Evolutionary conservation across 2,888 invertebrate species (phyloP), one percentile per base, ranked within the genome.

Genomic region (Oscheius sp.): DNA sequence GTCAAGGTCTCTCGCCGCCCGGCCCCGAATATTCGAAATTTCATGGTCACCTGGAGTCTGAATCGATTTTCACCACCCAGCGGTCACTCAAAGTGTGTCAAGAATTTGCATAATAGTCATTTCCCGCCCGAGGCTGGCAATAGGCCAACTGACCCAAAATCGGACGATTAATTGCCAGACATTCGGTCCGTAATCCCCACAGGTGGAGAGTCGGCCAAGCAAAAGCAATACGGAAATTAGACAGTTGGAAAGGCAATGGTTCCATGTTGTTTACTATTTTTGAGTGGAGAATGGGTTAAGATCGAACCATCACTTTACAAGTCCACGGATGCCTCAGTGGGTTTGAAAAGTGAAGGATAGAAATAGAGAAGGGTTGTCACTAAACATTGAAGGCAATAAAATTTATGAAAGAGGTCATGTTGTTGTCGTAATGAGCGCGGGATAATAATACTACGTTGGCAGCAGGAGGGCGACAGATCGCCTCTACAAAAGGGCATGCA

Each of bases 31-130:
- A 65, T 65, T 65, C 56, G 65, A 65, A 65, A 65, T 65, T 65
- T 65, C 65, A 65, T 65, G 65, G 65, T 65, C 65, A 65, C 65
- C 54, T 17, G 41, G 41, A 38, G 59, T 9, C 17, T 28, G 38
- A 24, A 65, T 54, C 56, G 65, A 65, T 54, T 65, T 54, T 38
- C 44, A 30, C 24, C 54, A 32, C 20, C 8, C 49, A 30, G 30
- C 26, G 50, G 54, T 50, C 54, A 65, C 26, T 45, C 41, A 49
- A 65, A 65, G 28, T 54, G 65, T 51, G 65, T 65, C 65, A 65
- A 65, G 65, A 65, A 65, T 65, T 65, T 65, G 49, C 65, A 65
- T 65, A 65, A 65, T 65, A 45, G 65, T 26, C 56, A 59, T 44
- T 59, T 59, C 24, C n/a, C 59, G 59, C 26, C 44, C 24, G 62